A percentile compares a stretch with the other conserved stretches of the same genome.
phyloP scores from a whole-genome alignment of 2,113 vertebrate genomes.

The Barnardius zonarius region DNA sequence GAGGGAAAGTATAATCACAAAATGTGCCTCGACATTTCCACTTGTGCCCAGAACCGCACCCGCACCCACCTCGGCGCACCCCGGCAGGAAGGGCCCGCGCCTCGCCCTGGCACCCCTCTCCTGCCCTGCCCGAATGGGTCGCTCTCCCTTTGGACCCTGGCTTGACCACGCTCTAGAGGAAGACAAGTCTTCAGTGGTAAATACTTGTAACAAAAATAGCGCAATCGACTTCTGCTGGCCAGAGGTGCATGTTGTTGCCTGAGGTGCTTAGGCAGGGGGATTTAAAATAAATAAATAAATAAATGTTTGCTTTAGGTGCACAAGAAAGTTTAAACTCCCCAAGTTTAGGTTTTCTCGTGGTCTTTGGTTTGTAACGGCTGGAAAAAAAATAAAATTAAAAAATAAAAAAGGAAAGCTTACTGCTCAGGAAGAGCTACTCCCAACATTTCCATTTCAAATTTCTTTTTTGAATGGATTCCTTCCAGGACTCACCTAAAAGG shows the following conservation, averaged over 20 bases:
- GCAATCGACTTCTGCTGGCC: slow-evolving; percentile 34
- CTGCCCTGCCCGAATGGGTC: not conserved
- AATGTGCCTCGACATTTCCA: slow-evolving; percentile 64
- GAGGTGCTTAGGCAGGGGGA: not conserved
- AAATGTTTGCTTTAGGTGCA: not conserved
- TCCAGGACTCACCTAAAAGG: slow-evolving; percentile 15
- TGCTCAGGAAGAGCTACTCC: not conserved
- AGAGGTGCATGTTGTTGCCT: slow-evolving; percentile 22
- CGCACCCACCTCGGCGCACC: not conserved
- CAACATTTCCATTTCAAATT: not conserved
- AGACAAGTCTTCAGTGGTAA: slow-evolving; percentile 45
- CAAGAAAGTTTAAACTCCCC: not conserved
- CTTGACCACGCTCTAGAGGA: slow-evolving; percentile 50
- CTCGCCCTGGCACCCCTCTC: not conserved
- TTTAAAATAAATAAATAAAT: not conserved
- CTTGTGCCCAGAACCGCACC: slow-evolving; percentile 40
- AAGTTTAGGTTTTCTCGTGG: not conserved
- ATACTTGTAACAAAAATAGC: slow-evolving; percentile 46
- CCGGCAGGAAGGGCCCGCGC: slow-evolving; percentile 21
- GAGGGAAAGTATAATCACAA: slow-evolving; percentile 60
- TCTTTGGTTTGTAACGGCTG: not conserved
- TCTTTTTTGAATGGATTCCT: not conserved
- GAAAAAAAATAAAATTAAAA: not conserved
- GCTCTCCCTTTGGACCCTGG: slow-evolving; percentile 43
- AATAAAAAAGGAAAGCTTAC: not conserved